phyloP scores from a whole-genome alignment of 1,140 invertebrate genomes.

The Heterodera schachtii region DNA sequence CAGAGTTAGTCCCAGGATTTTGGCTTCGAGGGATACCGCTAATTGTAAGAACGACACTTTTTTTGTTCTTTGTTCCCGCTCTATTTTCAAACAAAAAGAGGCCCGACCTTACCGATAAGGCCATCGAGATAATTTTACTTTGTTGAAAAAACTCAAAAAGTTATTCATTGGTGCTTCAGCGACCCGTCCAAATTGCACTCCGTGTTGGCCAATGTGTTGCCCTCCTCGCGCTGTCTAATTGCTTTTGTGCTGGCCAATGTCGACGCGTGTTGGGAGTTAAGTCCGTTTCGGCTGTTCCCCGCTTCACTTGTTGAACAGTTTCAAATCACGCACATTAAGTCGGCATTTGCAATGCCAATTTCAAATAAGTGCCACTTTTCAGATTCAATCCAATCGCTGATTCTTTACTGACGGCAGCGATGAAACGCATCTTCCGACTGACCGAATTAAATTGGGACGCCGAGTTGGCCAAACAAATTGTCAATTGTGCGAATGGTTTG shows the following conservation, averaged over 20 bases:
- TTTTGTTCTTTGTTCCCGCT: no score
- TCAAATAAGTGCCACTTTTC: not conserved
- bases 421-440: conserved; percentile 4
- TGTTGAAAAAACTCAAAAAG: not conserved
- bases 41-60: no score
- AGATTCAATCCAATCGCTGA: conserved; percentile 16
- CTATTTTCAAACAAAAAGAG: no score
- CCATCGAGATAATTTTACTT: no score
- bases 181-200: conserved; percentile 18
- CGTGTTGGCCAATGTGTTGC: conserved; percentile 8
- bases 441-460: not conserved
- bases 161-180: conserved; percentile 12
- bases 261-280: conserved; percentile 44
- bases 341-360: no score
- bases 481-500: conserved; percentile 2
- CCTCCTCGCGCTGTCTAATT: conserved; percentile 35
- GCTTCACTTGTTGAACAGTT: conserved; percentile 9
- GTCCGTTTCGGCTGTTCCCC: conserved; percentile 36
- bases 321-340: conserved; percentile 24
- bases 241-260: conserved; percentile 43
- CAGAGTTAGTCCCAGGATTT: no score
- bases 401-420: conserved; percentile 10
- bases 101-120: no score
- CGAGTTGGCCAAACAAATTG: conserved; percentile 6
- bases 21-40: no score